Base-by-base conservation (phyloP, 2,797 vertebrate species). In the Muraenolepis orangiensis region DNA sequence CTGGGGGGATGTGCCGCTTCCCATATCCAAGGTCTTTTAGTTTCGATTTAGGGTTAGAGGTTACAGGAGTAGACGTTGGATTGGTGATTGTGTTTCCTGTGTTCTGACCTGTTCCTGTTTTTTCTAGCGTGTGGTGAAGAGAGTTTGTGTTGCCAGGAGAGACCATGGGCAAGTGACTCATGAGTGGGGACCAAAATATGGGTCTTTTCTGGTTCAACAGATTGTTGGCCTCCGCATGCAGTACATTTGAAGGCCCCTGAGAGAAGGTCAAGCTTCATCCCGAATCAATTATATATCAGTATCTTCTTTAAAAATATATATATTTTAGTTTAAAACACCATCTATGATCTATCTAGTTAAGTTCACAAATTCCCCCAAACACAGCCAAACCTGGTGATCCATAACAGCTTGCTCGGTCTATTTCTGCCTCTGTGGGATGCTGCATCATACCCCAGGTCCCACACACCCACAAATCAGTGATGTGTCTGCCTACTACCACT, bases 131-230 rank as follows among this genome's bases (percentile, higher is more conserved):
- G n/a, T 57, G 4, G 51, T 10, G 51, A 57, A 57, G 51, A n/a
- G 51, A 57, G 42, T 20, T 20, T 6, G 42, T 51, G 51, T 57
- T 8, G 66, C 32, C 72, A 8, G 74, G 29, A 74, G 64, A 64
- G 72, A 77, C 69, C 72, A 71, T 71, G 69, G 72, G 10, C 74
- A 18, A 20, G 73, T 70, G 73, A 75, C 76, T 79, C 81, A 77
- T 66, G 72, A 84, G 78, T 71, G 78, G 80, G 86, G 86, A 91
- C 79, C 87, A 57, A 7, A n/a, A 57, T 57, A 57, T 23, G 3
- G n/a, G 20, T 69, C n/a, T 69, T 31, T 20, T 34, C n/a, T 14
- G 34, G 20, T 34, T 31, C 67, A 34, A 30, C 20, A 31, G 30
- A 18, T 69, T 20, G 67, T 69, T 69, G n/a, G 13, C 32, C 30